Percentiles rank a stretch among this genome's conserved stretches.
These are phyloP conservation scores for Agrotis clavis DNA, from an alignment of 2,888 invertebrate species.

Conservation along the genomic window DNA sequence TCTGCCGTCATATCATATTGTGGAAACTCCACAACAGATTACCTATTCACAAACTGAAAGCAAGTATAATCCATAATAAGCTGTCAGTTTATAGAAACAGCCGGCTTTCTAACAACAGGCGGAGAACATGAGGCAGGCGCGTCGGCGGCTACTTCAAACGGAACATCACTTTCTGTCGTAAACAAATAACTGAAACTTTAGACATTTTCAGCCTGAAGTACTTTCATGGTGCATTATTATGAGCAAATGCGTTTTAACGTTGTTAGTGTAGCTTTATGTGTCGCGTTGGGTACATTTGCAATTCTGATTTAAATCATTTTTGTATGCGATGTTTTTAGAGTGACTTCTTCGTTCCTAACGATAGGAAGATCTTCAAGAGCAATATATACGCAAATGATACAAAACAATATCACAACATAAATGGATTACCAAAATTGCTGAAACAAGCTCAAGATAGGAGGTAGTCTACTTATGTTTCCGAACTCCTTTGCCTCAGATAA, in stretches of 20 bases:
- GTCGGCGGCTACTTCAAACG: slow-evolving; percentile 43
- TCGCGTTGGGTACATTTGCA: background rate
- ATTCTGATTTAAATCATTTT: background rate
- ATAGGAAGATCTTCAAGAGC: no score
- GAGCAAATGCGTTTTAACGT: slow-evolving; percentile 5
- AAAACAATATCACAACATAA: no score
- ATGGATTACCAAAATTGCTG: no score
- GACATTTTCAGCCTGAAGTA: slow-evolving; percentile 26
- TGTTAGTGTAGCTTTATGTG: background rate
- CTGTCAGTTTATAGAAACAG: slow-evolving; percentile 14
- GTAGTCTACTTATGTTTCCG: no score
- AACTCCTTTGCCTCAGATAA: no score
- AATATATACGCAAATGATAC: no score
- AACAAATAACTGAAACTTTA: slow-evolving; percentile 41
- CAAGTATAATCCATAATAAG: slow-evolving; percentile 21
- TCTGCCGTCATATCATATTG: background rate
- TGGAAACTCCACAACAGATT: background rate
- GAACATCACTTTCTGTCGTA: slow-evolving; percentile 27
- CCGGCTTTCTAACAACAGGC: slow-evolving; percentile 21
- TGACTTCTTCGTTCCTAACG: background rate
- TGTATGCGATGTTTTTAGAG: background rate
- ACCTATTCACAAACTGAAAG: slow-evolving; percentile 13
- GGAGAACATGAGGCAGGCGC: slow-evolving; percentile 4
- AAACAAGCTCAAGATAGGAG: no score
- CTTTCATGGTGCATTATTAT: slow-evolving; percentile 35